A percentile compares a stretch with the other conserved stretches of the same genome.
Conservation (phyloP, 2,888 invertebrate species). For the Leptinotarsa juncta region DNA sequence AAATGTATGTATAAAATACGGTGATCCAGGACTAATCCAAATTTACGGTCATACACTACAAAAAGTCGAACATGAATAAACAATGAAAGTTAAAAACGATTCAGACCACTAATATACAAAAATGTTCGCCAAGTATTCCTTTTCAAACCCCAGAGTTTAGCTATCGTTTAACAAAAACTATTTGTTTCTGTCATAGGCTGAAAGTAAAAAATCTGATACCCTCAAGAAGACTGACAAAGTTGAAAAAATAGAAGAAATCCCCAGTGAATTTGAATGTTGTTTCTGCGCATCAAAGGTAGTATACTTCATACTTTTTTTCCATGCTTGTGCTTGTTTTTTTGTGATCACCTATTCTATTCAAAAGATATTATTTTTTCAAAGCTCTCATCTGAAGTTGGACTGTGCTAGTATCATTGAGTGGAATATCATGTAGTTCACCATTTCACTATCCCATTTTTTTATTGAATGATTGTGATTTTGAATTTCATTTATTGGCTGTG, state of each 20-base stretch:
- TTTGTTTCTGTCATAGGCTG: constrained; percentile 63
- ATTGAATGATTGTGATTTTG: no score
- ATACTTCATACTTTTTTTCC: constrained; percentile 23
- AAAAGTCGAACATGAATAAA: no score
- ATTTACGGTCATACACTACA: no score
- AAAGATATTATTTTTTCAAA: neutral
- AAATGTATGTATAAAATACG: no score
- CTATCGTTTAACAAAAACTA: constrained; percentile 22
- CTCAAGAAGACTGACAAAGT: constrained; percentile 70
- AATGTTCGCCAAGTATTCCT: neutral
- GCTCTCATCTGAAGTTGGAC: neutral
- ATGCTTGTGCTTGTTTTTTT: constrained; percentile 27
- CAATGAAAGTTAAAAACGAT: no score
- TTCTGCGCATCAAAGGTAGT: constrained; percentile 94
- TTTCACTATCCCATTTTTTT: no score
- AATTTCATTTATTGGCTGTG: no score
- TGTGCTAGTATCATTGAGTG: neutral
- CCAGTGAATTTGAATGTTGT: constrained; percentile 97
- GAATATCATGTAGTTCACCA: no score
- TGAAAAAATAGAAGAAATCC: constrained; percentile 86
- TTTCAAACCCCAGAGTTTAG: neutral
- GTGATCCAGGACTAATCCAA: no score
- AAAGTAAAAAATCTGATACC: constrained; percentile 73
- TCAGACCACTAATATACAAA: neutral
- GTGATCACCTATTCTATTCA: neutral